Conservation (phyloP, 1,140 invertebrate genomes). For the Carcinoscorpius rotundicauda region DNA sequence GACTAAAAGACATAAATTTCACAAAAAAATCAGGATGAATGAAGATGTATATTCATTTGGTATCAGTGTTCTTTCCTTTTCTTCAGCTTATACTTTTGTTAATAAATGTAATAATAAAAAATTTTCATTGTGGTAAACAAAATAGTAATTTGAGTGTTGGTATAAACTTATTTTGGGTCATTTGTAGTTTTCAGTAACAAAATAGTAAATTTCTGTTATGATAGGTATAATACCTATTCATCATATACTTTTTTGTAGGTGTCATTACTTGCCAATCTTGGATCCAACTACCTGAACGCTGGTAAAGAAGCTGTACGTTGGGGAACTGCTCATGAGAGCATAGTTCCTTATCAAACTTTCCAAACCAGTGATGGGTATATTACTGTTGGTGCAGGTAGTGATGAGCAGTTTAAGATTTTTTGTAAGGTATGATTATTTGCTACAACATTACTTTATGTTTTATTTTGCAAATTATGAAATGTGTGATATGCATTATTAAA, state of each 20-base stretch:
- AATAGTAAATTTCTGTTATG: neutral
- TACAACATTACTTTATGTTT: too few relatives aligned
- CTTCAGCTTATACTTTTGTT: too few relatives aligned
- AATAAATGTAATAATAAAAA: too few relatives aligned
- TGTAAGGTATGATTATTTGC: slow-evolving; percentile 10
- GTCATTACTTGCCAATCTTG: slow-evolving; percentile 75
- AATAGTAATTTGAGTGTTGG: neutral
- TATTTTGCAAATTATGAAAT: too few relatives aligned
- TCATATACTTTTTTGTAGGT: slow-evolving; percentile 35
- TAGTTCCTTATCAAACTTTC: slow-evolving; percentile 89
- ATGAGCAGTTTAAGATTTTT: slow-evolving; percentile 27
- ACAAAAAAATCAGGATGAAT: too few relatives aligned
- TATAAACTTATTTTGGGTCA: slow-evolving; percentile 1
- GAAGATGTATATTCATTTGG: too few relatives aligned
- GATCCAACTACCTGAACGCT: slow-evolving; percentile 79
- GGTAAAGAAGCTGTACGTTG: slow-evolving; percentile 55
- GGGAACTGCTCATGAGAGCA: slow-evolving; percentile 85
- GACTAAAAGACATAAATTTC: too few relatives aligned
- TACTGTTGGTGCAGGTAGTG: slow-evolving; percentile 62
- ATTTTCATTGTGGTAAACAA: too few relatives aligned
- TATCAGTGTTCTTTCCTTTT: too few relatives aligned
- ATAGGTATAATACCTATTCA: neutral
- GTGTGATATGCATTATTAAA: too few relatives aligned
- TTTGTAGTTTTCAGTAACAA: slow-evolving; percentile 4
- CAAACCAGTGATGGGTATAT: slow-evolving; percentile 66